Evolutionary conservation across 2,113 vertebrate species (phyloP).

Genomic region (Notechis scutatus): DNA sequence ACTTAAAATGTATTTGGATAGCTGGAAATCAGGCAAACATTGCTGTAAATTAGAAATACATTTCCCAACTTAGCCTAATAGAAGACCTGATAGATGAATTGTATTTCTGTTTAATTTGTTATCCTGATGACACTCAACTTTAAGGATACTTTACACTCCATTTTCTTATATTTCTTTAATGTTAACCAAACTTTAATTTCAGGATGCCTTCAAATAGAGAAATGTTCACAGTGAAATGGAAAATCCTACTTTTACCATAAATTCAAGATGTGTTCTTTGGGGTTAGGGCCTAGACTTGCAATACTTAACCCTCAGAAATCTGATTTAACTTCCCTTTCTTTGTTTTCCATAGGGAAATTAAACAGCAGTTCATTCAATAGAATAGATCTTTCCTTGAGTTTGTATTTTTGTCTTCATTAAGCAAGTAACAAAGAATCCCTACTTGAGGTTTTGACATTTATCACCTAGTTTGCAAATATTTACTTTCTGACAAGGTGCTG

Average conservation of each 20-base stretch:
- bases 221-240: neutral
- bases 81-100: neutral
- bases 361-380: neutral
- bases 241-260: neutral
- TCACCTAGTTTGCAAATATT: neutral
- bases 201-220: neutral
- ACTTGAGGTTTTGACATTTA: neutral
- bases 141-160: neutral
- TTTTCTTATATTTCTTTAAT: neutral
- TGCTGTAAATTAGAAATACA: neutral
- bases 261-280: neutral
- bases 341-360: neutral
- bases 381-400: neutral
- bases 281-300: neutral
- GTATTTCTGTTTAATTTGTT: neutral
- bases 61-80: neutral
- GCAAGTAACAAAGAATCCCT: neutral
- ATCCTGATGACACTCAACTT: neutral
- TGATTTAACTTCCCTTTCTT: neutral
- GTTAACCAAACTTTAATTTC: neutral
- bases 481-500: neutral
- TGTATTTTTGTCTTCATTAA: neutral
- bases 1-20: neutral
- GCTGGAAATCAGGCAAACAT: neutral
- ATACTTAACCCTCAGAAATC: neutral